A percentile compares a stretch with the other conserved stretches of the same genome.
These are phyloP conservation scores for Heliconius ismenius DNA, from an alignment of 2,888 invertebrate genomes.

Conservation along the genomic window DNA sequence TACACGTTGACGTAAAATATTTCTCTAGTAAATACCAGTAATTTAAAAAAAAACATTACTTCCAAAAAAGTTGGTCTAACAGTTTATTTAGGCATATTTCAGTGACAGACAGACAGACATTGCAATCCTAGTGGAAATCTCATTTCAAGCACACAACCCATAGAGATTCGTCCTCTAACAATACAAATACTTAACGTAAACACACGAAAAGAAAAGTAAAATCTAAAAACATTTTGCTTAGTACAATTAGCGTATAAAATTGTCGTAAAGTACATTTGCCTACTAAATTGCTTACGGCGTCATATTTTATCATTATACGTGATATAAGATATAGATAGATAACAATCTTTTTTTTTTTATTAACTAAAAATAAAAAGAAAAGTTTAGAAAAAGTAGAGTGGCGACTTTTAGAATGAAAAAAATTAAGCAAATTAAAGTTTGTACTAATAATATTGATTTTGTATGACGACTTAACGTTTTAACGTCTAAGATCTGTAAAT, in stretches of 20 bases:
- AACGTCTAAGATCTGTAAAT: neutral
- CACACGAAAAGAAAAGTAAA: slow-evolving; percentile 37
- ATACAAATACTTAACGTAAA: slow-evolving; percentile 41
- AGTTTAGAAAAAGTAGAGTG: neutral
- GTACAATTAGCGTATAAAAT: slow-evolving; percentile 28
- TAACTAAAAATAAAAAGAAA: neutral
- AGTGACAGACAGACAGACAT: slow-evolving; percentile 24
- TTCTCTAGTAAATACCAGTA: neutral
- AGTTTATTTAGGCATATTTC: slow-evolving; percentile 2
- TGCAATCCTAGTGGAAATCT: slow-evolving; percentile 29
- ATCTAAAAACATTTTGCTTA: slow-evolving; percentile 34
- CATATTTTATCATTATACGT: neutral
- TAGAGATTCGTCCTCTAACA: slow-evolving; percentile 60
- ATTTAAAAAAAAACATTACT: neutral
- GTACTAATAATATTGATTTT: neutral
- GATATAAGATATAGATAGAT: neutral
- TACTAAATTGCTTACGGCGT: slow-evolving; percentile 23
- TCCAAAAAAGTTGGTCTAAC: neutral
- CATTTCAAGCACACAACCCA: slow-evolving; percentile 51
- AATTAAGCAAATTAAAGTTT: neutral
- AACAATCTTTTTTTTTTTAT: neutral
- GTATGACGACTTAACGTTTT: neutral
- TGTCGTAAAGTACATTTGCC: slow-evolving; percentile 27
- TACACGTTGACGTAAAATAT: neutral
- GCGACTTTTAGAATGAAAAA: slow-evolving; percentile 6